These are phyloP conservation scores for Crypturellus tataupa DNA, from an alignment of 2,797 vertebrate genomes.

Conservation along the genomic window DNA sequence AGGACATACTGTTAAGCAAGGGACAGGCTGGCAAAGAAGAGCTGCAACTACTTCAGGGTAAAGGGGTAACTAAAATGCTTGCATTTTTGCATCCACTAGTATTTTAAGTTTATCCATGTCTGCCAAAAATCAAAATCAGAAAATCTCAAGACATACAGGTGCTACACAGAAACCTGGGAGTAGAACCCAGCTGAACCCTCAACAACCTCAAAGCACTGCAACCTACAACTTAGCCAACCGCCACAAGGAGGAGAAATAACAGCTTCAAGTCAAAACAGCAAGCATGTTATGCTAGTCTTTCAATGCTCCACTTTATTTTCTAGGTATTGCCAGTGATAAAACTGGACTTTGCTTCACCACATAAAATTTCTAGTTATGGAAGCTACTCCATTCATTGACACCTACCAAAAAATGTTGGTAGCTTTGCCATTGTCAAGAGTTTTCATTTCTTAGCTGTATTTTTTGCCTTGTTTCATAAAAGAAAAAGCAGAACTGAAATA, in stretches of 20 bases:
- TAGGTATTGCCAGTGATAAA: background rate
- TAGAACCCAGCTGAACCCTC: background rate
- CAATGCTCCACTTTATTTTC: background rate
- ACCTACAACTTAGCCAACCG: background rate
- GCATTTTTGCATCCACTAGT: background rate
- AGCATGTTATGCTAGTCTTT: background rate
- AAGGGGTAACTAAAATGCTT: background rate
- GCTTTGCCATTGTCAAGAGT: background rate
- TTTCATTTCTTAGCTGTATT: background rate
- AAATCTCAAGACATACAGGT: background rate
- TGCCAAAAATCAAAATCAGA: background rate
- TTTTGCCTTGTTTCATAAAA: conserved; percentile 16
- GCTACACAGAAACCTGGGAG: background rate
- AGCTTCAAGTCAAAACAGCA: background rate
- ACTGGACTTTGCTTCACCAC: background rate
- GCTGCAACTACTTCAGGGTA: background rate
- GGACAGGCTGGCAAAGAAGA: background rate
- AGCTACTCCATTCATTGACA: background rate
- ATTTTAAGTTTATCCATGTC: background rate
- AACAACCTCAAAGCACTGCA: background rate
- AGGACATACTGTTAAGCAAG: background rate
- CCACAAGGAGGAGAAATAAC: background rate
- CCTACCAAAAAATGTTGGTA: background rate
- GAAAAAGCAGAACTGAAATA: background rate
- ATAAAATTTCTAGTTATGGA: background rate